Evolutionary conservation across 30 jellyfish, hydroid and myxozoan genomes (phyloP), one percentile per base, ranked within the genome.

Genomic region (Chrysaora quinquecirrha): DNA sequence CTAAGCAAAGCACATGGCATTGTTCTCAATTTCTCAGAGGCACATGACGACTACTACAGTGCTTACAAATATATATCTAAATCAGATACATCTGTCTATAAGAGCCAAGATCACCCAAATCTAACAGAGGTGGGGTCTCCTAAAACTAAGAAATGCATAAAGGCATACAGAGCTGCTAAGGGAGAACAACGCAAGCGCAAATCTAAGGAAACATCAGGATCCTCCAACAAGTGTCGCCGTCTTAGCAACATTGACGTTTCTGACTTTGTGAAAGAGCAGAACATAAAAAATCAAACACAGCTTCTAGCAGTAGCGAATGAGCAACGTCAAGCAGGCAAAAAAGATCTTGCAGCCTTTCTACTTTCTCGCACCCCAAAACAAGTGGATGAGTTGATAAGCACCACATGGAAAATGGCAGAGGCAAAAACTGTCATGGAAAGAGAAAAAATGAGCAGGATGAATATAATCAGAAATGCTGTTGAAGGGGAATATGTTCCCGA

Each of bases 251-350:
- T 54, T 30, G 89, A 77, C 4, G 89, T 66, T 28, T 65, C 88
- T 4, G 88, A 80, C 10, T 80, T 64, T 49, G 22, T 80, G 1
- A 30, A 22, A 52, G 69, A 77, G 35, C n/a, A 77, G 9, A 58
- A 77, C 84, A 77, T 77, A 19, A 67, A 32, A 27, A 25, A 24
- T 25, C 24, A 1, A 0, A 80, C 52, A 9, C 24, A 38, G 10
- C 78, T 80, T 0, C 49, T 80, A 34, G 87, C 88, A 9, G 78
- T 66, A 24, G 90, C 90, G 10, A 67, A 80, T 33, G 87, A 33
- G 30, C 78, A 60, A 66, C 60, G 22, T 0, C 47, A 50, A 1
- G 75, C 47, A 65, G 90, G 90, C 68, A 64, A 80, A 35, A 66
- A 65, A 27, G 90, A 66, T 71, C 87, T 80, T 10, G 87, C 87